Evolutionary conservation across 2,113 vertebrate species (phyloP).

Genomic region (Brienomyrus longianalis): DNA sequence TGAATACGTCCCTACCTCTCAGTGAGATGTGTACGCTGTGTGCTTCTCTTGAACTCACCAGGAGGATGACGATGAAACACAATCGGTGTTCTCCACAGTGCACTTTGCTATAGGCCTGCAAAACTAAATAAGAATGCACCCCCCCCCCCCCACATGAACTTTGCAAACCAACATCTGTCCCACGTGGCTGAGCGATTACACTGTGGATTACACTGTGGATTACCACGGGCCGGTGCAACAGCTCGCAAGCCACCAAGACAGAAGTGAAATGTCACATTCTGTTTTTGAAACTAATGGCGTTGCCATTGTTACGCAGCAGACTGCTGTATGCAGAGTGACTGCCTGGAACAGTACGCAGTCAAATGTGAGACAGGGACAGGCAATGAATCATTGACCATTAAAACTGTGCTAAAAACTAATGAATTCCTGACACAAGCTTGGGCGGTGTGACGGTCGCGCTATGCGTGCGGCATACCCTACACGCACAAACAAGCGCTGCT

Average conservation of each 20-base stretch:
- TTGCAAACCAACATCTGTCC: background rate
- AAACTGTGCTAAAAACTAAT: slow-evolving; percentile 3
- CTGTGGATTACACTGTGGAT: too few relatives aligned
- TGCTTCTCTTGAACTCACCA: background rate
- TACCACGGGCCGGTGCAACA: background rate
- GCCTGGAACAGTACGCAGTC: background rate
- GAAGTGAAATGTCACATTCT: background rate
- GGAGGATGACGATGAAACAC: background rate
- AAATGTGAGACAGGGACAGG: background rate
- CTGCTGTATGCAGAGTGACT: background rate
- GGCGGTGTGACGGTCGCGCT: background rate
- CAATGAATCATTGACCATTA: background rate
- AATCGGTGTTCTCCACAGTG: background rate
- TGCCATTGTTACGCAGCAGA: background rate
- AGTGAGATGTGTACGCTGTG: background rate
- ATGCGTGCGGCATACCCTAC: background rate
- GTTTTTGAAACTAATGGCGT: background rate
- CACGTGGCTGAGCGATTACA: background rate
- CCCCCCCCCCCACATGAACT: background rate
- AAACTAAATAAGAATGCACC: background rate
- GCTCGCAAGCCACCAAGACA: background rate
- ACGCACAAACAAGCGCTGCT: background rate
- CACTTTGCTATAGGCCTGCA: background rate
- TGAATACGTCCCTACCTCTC: background rate
- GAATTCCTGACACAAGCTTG: background rate